Evolutionary conservation across 2,797 vertebrate species (phyloP).

Genomic region (Oophaga sylvatica): DNA sequence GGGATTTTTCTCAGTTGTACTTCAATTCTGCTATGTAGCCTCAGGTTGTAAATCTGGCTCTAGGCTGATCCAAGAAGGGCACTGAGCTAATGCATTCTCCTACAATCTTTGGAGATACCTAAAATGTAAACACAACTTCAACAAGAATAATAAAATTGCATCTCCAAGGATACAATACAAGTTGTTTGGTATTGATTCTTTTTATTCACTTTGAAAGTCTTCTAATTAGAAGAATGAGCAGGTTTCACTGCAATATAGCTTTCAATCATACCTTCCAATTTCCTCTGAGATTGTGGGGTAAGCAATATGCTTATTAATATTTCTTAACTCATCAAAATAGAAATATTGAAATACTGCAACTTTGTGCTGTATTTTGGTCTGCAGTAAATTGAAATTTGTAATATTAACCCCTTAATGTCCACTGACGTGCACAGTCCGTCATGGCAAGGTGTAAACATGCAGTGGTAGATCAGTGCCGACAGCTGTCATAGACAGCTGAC

Average conservation of each 20-base stretch:
- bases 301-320: not conserved
- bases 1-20: slow-evolving; percentile 27
- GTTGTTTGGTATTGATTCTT: slow-evolving; percentile 52
- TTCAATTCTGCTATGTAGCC: slow-evolving; percentile 48
- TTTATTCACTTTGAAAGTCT: slow-evolving; percentile 33
- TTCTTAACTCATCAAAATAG: slow-evolving; percentile 26
- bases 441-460: too few species aligned
- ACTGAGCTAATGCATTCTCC: slow-evolving; percentile 53
- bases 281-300: not conserved
- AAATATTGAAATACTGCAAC: not conserved
- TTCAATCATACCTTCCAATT: not conserved
- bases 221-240: slow-evolving; percentile 57
- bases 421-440: too few species aligned
- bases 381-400: not conserved
- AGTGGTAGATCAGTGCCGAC: too few species aligned
- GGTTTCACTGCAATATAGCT: slow-evolving; percentile 11
- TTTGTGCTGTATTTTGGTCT: not conserved
- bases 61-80: slow-evolving; percentile 43
- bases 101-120: slow-evolving; percentile 51
- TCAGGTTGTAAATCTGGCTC: slow-evolving; percentile 57
- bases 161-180: slow-evolving; percentile 52
- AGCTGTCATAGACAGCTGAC: too few species aligned
- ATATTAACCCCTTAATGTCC: too few species aligned
- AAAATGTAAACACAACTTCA: slow-evolving; percentile 55
- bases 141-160: slow-evolving; percentile 56